These are phyloP conservation scores for Malurus elegans DNA, from an alignment of 2,113 vertebrate genomes.

Conservation along the genomic window DNA sequence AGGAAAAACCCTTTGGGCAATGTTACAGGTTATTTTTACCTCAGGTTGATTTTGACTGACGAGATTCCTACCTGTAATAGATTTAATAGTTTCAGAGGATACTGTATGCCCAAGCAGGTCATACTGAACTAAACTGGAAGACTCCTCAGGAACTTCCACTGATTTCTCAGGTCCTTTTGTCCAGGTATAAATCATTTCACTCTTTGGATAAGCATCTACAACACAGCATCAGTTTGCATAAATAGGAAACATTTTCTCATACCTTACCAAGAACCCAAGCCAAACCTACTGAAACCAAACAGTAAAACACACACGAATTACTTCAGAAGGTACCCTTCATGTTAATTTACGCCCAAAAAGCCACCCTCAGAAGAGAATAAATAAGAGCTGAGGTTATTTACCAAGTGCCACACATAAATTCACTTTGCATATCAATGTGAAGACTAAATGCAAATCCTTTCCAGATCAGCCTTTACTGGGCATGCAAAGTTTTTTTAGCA, in stretches of 20 bases:
- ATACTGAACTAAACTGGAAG: conserved; percentile 97
- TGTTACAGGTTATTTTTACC: neutral
- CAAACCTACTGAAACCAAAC: neutral
- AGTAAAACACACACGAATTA: neutral
- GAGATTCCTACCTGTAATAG: conserved; percentile 88
- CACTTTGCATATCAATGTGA: neutral
- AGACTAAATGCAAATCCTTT: neutral
- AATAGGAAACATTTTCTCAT: conserved; percentile 1
- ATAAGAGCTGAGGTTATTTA: neutral
- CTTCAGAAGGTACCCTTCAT: neutral
- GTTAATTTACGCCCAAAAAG: neutral
- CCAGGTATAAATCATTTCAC: conserved; percentile 98
- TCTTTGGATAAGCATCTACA: conserved; percentile 97
- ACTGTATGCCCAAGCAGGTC: conserved; percentile 96
- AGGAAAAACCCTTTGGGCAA: neutral
- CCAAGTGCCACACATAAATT: neutral
- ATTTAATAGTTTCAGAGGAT: conserved; percentile 94
- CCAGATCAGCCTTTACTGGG: neutral
- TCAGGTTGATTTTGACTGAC: neutral
- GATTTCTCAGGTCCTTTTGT: conserved; percentile 96
- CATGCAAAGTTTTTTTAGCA: neutral
- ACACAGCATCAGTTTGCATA: conserved; percentile 45
- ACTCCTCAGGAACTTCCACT: conserved; percentile 96
- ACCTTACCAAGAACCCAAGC: neutral
- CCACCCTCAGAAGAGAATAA: neutral